Evolutionary conservation across 2,797 vertebrate species (phyloP).

Genomic region (Furcifer pardalis): DNA sequence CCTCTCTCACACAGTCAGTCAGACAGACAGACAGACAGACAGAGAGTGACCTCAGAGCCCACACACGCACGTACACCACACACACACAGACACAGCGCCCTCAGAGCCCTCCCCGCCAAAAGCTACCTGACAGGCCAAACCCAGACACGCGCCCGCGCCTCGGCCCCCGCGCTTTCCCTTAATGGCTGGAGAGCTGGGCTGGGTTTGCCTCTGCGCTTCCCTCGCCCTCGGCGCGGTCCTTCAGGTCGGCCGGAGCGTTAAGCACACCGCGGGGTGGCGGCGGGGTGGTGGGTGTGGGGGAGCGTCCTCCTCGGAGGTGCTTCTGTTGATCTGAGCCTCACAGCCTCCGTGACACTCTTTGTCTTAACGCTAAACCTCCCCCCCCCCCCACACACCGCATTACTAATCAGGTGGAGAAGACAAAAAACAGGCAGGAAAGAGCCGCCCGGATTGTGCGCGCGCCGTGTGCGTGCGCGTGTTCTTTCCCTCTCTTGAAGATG

Average conservation of each 20-base stretch:
- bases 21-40: no score
- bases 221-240: not conserved
- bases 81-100: no score
- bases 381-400: not conserved
- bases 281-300: no score
- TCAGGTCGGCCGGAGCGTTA: not conserved
- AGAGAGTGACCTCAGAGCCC: no score
- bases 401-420: not conserved
- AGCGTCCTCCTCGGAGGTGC: not conserved
- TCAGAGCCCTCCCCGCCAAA: not conserved
- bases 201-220: not conserved
- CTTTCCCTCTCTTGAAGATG: not conserved
- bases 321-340: not conserved
- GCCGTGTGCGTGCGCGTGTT: not conserved
- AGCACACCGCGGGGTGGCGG: not conserved
- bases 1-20: no score
- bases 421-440: not conserved
- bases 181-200: not conserved
- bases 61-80: no score
- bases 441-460: not conserved
- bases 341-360: conserved; percentile 1
- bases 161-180: not conserved
- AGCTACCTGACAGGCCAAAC: not conserved
- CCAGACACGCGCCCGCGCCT: not conserved
- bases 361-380: not conserved